Conservation (phyloP, 2,113 vertebrate genomes). For the Nibea albiflora region DNA sequence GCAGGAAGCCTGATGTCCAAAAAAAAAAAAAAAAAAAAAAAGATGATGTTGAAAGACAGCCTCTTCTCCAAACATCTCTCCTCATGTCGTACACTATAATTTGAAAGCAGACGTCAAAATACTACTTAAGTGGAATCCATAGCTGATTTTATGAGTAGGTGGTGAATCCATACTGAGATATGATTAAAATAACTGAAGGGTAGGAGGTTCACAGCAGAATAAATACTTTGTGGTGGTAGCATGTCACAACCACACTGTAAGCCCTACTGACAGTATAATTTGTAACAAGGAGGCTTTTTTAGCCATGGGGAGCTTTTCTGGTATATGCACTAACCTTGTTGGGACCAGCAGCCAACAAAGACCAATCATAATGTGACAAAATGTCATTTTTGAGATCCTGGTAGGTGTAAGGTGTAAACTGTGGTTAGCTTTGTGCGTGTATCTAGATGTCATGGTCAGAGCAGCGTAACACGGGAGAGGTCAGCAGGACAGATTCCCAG, state of each 20-base stretch:
- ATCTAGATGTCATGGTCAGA: conserved; percentile 24
- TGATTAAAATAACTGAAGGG: conserved; percentile 27
- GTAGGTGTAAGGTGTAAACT: not conserved
- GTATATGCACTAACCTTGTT: no score
- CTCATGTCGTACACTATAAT: conserved; percentile 49
- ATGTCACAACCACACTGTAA: conserved; percentile 20
- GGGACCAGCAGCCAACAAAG: no score
- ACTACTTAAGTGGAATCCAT: conserved; percentile 13
- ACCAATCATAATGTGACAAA: no score
- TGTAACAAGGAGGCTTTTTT: conserved; percentile 16
- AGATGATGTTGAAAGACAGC: conserved; percentile 15
- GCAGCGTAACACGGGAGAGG: conserved; percentile 56
- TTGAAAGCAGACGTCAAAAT: conserved; percentile 53
- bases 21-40: conserved; percentile 22
- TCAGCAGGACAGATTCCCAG: conserved; percentile 68
- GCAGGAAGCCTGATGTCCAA: conserved; percentile 6
- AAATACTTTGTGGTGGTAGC: conserved; percentile 21
- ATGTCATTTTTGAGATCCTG: no score
- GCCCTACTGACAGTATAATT: conserved; percentile 30
- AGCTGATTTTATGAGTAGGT: conserved; percentile 33
- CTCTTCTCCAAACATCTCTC: conserved; percentile 23
- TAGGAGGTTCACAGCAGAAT: not conserved
- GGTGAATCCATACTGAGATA: conserved; percentile 19
- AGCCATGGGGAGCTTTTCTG: no score
- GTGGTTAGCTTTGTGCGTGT: conserved; percentile 10